These are phyloP conservation scores for Trichonephila clavipes DNA, from an alignment of 1,140 invertebrate genomes.

Conservation along the genomic window DNA sequence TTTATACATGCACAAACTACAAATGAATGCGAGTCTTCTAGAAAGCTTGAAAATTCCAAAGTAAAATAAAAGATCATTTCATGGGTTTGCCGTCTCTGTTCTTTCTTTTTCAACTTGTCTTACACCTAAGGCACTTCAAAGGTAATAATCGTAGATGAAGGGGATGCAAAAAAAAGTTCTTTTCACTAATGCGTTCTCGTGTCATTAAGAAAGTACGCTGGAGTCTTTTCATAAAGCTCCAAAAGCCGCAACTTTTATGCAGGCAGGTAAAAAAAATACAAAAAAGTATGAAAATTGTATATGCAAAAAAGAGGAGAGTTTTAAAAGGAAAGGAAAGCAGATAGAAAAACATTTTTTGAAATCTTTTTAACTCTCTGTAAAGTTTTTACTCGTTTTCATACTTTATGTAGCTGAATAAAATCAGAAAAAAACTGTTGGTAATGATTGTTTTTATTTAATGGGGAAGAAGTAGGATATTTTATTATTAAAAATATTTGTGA, in stretches of 20 bases:
- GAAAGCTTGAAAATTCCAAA: neutral
- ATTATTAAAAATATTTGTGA: neutral
- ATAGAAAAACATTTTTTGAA: neutral
- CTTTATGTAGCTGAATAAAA: neutral
- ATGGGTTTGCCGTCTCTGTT: neutral
- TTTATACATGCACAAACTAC: neutral
- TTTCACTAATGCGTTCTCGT: neutral
- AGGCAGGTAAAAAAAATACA: neutral
- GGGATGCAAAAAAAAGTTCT: neutral
- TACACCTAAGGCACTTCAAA: slow-evolving; percentile 3
- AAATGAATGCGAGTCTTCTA: neutral
- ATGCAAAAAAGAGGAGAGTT: neutral
- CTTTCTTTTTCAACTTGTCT: neutral
- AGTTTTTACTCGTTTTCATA: neutral
- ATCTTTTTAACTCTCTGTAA: neutral
- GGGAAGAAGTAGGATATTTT: neutral
- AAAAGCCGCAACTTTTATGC: slow-evolving; percentile 26
- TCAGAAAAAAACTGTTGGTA: neutral
- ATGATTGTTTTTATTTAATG: slow-evolving; percentile 1
- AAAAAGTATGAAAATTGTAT: neutral
- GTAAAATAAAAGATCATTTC: slow-evolving; percentile 28
- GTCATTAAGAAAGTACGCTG: neutral
- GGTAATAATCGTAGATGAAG: neutral
- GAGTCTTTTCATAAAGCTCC: neutral
- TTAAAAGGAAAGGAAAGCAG: neutral